Base-by-base conservation (phyloP, 2,113 vertebrate species). In the Vidua macroura region DNA sequence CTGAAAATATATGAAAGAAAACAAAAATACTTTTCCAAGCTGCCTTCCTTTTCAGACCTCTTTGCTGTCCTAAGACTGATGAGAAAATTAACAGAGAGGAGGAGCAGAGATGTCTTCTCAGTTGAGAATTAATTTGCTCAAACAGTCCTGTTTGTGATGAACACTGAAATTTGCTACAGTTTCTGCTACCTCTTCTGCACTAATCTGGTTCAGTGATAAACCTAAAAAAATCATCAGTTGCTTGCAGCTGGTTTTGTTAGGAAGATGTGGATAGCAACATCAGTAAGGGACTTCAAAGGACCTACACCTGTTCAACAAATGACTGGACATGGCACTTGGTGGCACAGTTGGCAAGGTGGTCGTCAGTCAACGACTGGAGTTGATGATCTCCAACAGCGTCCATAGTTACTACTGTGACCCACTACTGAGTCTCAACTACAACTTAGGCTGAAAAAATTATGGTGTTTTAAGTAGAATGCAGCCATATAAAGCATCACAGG, bases 371-470 rank as follows among this genome's bases (percentile, higher is more conserved):
- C 0, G 0, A 48, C 2, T 56, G 43, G 27, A 83, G 10, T 6
- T 10, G 1, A 41, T 51, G 18, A 49, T 56, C 31, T 83, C 27
- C 43, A 77, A 33, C 6, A 63, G 52, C 44, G 82, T 27, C 56
- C 31, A 44, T 0, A 78, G 28, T 30, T 67, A 67, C 8, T 44
- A 82, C 1, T 56, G 15, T 21, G 28, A 89, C 15, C 18, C 11
- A 48, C 52, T 75, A 67, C 9, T 11, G 35, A 91, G 52, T 33
- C 39, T 81, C 44, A 67, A 4, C 24, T 55, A 31, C 20, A 69
- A 66, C 14, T 55, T 12, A 58, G 15, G 35, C 6, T 3, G 0
- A 70, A 88, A 59, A 3, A 51, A 78, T 7, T 7, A 39, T 0
- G 0, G 28, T 39, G 7, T 44, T 44, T 66, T 63, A 82, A 91